Conservation (phyloP, 2,113 vertebrate species). For the Puffinus mauretanicus region DNA sequence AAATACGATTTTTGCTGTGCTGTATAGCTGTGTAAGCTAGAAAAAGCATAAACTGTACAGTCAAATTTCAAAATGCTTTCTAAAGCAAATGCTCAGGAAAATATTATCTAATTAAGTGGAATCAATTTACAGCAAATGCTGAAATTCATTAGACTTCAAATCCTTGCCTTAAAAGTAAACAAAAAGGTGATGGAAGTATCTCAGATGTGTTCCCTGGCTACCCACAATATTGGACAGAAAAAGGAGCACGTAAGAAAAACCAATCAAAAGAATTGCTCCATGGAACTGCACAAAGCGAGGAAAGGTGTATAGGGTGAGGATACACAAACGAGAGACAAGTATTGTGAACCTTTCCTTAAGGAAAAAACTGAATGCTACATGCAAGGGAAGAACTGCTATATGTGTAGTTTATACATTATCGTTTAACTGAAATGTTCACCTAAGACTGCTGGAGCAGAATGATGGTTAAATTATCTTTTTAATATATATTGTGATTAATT, state of each 20-base stretch:
- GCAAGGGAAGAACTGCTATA: neutral
- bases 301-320: neutral
- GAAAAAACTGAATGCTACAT: neutral
- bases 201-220: neutral
- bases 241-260: rapidly evolving
- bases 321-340: neutral
- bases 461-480: neutral
- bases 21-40: neutral
- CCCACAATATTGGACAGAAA: neutral
- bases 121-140: neutral
- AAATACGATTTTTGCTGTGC: neutral
- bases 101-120: neutral
- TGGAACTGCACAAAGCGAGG: neutral
- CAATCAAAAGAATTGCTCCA: neutral
- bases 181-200: neutral
- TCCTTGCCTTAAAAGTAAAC: neutral
- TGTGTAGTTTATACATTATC: neutral
- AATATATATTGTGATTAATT: neutral
- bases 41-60: neutral
- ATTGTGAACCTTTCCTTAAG: neutral
- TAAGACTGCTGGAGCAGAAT: neutral
- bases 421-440: neutral
- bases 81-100: neutral
- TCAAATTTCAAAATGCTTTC: neutral
- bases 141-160: neutral